phyloP scores from a whole-genome alignment of 2,797 vertebrate species.

The Heteromormyrus szaboi region DNA sequence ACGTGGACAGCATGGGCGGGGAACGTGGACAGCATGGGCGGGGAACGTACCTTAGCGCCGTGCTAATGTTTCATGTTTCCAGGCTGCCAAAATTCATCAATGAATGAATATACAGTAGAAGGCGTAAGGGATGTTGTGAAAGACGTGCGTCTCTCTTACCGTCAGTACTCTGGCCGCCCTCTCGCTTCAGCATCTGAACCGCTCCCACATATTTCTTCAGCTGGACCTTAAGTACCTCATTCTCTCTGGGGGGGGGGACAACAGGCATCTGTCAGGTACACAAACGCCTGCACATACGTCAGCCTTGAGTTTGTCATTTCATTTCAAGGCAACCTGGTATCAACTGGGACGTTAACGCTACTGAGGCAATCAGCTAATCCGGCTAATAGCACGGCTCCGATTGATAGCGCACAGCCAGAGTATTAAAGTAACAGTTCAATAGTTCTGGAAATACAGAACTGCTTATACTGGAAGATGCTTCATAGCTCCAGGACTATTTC shows the following conservation, averaged over 20 bases:
- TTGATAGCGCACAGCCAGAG: background rate
- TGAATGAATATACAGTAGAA: background rate
- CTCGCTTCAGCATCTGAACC: slow-evolving; percentile 98
- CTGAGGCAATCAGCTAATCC: background rate
- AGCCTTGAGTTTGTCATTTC: background rate
- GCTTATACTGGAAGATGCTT: background rate
- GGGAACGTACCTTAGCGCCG: background rate
- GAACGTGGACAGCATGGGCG: no score
- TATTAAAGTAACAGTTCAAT: background rate
- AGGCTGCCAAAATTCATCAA: background rate
- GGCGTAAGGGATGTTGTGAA: background rate
- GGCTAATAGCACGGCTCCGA: background rate
- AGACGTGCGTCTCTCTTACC: slow-evolving; percentile 60
- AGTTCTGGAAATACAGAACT: background rate
- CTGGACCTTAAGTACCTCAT: slow-evolving; percentile 96
- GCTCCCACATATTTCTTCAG: slow-evolving; percentile 97
- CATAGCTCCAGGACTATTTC: background rate
- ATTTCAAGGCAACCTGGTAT: background rate
- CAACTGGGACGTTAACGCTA: background rate
- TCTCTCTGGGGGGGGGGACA: slow-evolving; percentile 70
- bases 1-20: background rate
- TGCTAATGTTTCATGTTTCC: background rate
- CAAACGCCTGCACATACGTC: background rate
- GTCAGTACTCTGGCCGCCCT: slow-evolving; percentile 75
- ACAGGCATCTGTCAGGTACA: background rate